phyloP scores from a whole-genome alignment of 2,113 vertebrate species.

The Crotalus helleri region DNA sequence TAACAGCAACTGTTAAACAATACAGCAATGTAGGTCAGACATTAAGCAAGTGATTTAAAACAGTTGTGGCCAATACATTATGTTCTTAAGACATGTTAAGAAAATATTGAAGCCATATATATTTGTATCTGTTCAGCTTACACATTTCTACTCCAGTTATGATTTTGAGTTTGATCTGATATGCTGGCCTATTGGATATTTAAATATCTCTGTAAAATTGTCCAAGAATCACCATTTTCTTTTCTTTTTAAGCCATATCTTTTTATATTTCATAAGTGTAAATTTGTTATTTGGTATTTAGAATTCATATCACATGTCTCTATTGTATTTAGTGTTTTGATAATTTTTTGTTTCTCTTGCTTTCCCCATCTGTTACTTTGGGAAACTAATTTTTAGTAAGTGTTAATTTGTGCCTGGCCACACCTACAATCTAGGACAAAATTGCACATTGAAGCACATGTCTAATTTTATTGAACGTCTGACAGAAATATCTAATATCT shows the following conservation, averaged over 20 bases:
- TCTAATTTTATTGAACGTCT: not conserved
- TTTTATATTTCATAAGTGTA: not conserved
- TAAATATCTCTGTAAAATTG: not conserved
- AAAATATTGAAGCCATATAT: not conserved
- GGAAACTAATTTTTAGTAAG: not conserved
- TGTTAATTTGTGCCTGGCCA: not conserved
- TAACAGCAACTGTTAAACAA: too few relatives aligned
- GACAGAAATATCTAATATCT: not conserved
- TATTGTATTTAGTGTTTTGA: not conserved
- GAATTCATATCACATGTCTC: not conserved
- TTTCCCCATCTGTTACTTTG: not conserved
- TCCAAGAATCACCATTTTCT: not conserved
- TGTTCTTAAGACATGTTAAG: not conserved
- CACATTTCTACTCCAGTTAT: not conserved
- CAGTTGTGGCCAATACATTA: too few relatives aligned
- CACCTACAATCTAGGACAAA: not conserved
- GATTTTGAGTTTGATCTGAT: not conserved
- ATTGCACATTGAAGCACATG: not conserved
- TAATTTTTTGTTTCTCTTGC: not conserved
- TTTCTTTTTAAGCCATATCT: not conserved
- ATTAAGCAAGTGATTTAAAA: too few relatives aligned
- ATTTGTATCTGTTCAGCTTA: not conserved
- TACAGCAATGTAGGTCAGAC: too few relatives aligned
- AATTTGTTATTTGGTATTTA: not conserved
- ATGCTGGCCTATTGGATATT: not conserved